Evolutionary conservation across 2,888 invertebrate species (phyloP), one percentile per base, ranked within the genome.

Genomic region (Nudaria mundana): DNA sequence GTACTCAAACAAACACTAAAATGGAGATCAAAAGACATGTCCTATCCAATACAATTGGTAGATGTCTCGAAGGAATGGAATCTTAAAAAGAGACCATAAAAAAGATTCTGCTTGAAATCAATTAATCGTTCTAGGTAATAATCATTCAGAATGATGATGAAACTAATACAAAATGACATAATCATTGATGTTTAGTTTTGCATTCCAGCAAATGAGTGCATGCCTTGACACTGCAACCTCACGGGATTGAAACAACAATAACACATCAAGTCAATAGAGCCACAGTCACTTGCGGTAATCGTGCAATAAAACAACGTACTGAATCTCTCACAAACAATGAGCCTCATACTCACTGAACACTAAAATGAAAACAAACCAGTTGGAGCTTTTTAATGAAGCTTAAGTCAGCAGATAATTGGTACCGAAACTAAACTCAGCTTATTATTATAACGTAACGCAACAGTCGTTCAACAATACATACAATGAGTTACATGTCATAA

Each of bases 211-310:
- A n/a, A n/a, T 53, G 56, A 56, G 61, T 64, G 64, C n/a, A 64
- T 66, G 61, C 82, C 82, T 82, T 83, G 81, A 82, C 82, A 81
- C 66, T 78, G 76, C 75, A 75, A 71, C 80, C 75, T 73, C 72
- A 60, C 54, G 64, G 60, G 59, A 59, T 57, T 48, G 14, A 53
- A 56, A 52, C 67, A 71, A 76, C 78, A 79, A 78, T 77, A 66
- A 71, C 66, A 61, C 59, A 60, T 62, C 54, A 66, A 73, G 77
- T 81, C 79, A 81, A 77, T 74, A 72, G 73, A 73, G 71, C 74
- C n/a, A 76, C 66, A 72, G 69, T 60, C 73, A 67, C 64, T 71
- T 72, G 67, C 70, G 65, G 65, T 76, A 71, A 68, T 66, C 60
- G 56, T 49, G 69, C 66, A 70, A 71, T 71, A 72, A 71, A 74